Conservation (phyloP, 2,888 invertebrate genomes). For the Halictus ligatus region DNA sequence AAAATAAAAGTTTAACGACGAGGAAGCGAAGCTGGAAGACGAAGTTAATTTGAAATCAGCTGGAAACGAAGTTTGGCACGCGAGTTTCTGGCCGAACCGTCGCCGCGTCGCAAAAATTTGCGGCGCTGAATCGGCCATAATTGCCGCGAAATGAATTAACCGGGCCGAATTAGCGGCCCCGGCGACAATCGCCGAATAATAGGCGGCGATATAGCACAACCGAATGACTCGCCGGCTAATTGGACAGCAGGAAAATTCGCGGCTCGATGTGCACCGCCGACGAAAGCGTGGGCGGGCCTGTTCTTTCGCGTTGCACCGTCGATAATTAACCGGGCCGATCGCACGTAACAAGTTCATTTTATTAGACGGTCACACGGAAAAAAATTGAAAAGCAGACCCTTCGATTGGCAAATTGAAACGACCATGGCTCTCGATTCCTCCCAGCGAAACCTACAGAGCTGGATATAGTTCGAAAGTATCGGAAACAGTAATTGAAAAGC, state of each 20-base stretch:
- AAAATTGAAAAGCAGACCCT: background rate
- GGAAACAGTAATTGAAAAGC: background rate
- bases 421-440: background rate
- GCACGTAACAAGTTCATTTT: background rate
- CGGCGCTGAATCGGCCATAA: conserved; percentile 58
- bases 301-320: background rate
- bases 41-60: background rate
- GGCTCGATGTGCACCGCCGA: conserved; percentile 28
- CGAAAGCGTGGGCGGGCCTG: background rate
- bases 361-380: background rate
- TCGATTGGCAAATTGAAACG: background rate
- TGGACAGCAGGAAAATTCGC: conserved; percentile 71
- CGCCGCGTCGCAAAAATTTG: conserved; percentile 45
- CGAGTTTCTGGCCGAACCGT: conserved; percentile 38
- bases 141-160: conserved; percentile 71
- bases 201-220: conserved; percentile 61
- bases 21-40: background rate
- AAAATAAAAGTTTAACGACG: background rate
- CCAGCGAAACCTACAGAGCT: background rate
- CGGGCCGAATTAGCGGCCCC: conserved; percentile 73
- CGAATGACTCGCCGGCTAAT: conserved; percentile 74
- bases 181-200: conserved; percentile 75
- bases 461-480: background rate
- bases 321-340: background rate
- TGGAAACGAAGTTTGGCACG: background rate